Conservation (phyloP, 2,113 vertebrate genomes). For the Micromys minutus region DNA sequence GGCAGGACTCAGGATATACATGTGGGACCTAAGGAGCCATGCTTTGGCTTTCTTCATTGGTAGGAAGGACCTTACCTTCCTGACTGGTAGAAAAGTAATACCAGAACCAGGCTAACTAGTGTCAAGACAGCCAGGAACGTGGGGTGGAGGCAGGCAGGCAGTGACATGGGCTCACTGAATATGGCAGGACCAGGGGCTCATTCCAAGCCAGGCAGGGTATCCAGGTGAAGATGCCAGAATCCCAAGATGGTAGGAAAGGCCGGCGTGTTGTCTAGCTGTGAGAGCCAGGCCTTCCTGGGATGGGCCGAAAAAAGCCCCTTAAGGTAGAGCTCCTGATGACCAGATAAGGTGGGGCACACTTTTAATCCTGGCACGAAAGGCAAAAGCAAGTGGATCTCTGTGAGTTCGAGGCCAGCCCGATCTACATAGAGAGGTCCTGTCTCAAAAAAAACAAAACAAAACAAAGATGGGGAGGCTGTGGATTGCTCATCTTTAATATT, state of each 20-base stretch:
- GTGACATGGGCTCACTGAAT: too few relatives aligned
- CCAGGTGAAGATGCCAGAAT: not conserved
- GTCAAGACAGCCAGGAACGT: not conserved
- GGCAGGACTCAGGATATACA: not conserved
- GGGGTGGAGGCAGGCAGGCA: not conserved
- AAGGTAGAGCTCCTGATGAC: not conserved
- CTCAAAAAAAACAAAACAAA: not conserved
- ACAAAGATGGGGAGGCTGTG: fast-evolving
- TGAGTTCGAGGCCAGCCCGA: not conserved
- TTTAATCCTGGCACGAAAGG: not conserved
- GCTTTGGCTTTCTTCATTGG: not conserved
- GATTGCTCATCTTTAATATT: not conserved
- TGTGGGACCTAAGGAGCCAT: too few relatives aligned
- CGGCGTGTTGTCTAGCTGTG: not conserved
- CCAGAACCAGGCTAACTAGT: too few relatives aligned
- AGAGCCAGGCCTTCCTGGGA: not conserved
- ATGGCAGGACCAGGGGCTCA: too few relatives aligned
- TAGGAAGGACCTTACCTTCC: not conserved
- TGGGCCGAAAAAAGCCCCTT: not conserved
- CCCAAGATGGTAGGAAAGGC: not conserved
- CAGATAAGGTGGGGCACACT: too few relatives aligned
- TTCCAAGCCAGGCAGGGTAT: not conserved
- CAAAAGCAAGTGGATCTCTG: not conserved
- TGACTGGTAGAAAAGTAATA: not conserved
- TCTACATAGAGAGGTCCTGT: not conserved